Evolutionary conservation across 2,888 invertebrate genomes (phyloP).

Genomic region (Leucophenga montana): DNA sequence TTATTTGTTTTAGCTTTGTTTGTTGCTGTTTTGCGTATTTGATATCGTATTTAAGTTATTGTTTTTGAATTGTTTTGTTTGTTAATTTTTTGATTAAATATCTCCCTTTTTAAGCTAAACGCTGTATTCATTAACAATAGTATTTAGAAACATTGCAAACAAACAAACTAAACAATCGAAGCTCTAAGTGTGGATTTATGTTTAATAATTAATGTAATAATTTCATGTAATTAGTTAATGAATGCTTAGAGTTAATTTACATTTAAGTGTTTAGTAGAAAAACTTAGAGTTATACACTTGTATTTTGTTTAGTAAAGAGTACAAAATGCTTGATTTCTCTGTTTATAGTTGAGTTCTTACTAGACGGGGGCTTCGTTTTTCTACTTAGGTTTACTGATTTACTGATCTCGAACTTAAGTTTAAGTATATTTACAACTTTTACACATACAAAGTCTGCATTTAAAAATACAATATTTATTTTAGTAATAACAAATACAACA

Average conservation of each 20-base stretch:
- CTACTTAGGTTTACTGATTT: slow-evolving; percentile 24
- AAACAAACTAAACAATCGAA: slow-evolving; percentile 13
- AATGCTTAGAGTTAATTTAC: slow-evolving; percentile 12
- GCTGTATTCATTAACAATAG: not conserved
- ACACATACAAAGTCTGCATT: not conserved
- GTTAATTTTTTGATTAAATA: not conserved
- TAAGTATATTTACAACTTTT: slow-evolving; percentile 50
- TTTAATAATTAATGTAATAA: not conserved
- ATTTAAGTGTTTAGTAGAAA: slow-evolving; percentile 66
- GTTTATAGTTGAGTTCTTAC: not conserved
- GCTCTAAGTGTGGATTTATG: slow-evolving; percentile 9
- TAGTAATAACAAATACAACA: slow-evolving; percentile 10
- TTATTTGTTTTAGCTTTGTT: not conserved
- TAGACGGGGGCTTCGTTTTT: not conserved
- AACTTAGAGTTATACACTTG: slow-evolving; percentile 44
- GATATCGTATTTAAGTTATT: slow-evolving; percentile 11
- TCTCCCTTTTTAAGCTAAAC: not conserved
- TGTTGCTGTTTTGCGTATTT: slow-evolving; percentile 17
- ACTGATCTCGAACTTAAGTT: slow-evolving; percentile 14
- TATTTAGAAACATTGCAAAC: slow-evolving; percentile 16
- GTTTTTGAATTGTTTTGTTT: not conserved
- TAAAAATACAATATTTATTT: slow-evolving; percentile 6
- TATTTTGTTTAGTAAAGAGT: slow-evolving; percentile 5
- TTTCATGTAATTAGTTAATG: slow-evolving; percentile 16
- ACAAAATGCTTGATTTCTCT: not conserved